A percentile compares a stretch with the other conserved stretches of the same genome.
Evolutionary conservation across 2,888 invertebrate species (phyloP).

Genomic region (Hemistola chrysoprasaria): DNA sequence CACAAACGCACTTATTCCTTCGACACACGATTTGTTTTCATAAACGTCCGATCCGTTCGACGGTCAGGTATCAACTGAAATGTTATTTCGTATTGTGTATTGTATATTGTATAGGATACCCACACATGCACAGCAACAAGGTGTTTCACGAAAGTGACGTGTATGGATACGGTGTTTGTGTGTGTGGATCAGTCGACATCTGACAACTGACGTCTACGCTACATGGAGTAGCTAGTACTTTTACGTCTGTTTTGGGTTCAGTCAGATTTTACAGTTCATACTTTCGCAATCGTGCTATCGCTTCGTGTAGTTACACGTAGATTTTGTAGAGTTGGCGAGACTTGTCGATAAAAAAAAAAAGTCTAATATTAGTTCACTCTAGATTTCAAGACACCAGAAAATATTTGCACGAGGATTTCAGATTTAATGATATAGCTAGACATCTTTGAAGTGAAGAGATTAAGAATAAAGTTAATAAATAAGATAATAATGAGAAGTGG

Average conservation of each 20-base stretch:
- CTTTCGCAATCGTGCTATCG: too few species aligned
- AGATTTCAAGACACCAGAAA: neutral
- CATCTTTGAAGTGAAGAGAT: too few species aligned
- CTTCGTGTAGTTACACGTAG: conserved; percentile 3
- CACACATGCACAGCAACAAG: conserved; percentile 40
- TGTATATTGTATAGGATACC: conserved; percentile 28
- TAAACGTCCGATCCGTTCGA: conserved; percentile 44
- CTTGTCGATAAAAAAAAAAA: conserved; percentile 9
- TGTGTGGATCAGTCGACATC: conserved; percentile 43
- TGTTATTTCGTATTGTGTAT: conserved; percentile 46
- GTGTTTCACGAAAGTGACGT: conserved; percentile 51
- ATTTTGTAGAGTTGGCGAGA: conserved; percentile 10
- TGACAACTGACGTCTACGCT: too few species aligned
- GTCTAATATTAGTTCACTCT: conserved; percentile 11
- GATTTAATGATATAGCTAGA: too few species aligned
- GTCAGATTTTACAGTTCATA: conserved; percentile 5
- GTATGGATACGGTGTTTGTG: conserved; percentile 29
- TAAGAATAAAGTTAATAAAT: too few species aligned
- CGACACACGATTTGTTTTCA: conserved; percentile 34
- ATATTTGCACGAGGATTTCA: too few species aligned
- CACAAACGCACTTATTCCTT: conserved; percentile 45
- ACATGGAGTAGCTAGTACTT: too few species aligned
- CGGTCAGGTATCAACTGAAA: conserved; percentile 60
- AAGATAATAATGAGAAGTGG: too few species aligned
- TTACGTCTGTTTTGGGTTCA: conserved; percentile 17